Percentiles rank a stretch among this genome's conserved stretches.
phyloP scores from a whole-genome alignment of 2,797 vertebrate genomes.

The Sebastes kiyomatsui region DNA sequence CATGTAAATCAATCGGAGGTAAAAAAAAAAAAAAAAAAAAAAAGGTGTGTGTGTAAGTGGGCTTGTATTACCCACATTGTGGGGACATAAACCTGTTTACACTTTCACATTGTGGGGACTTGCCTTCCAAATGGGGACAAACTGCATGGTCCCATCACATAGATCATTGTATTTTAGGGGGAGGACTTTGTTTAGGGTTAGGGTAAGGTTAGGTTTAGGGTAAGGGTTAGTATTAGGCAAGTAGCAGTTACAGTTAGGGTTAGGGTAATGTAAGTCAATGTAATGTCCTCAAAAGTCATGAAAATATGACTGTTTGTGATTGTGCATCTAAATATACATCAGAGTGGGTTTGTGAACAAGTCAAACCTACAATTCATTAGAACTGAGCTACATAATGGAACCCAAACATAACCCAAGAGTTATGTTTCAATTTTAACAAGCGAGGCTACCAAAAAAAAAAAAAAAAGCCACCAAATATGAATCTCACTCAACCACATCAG shows the following conservation, averaged over 20 bases:
- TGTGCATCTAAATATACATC: conserved; percentile 1
- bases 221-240: no score
- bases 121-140: no score
- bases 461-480: background rate
- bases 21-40: background rate
- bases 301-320: no score
- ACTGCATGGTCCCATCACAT: no score
- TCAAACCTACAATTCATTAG: conserved; percentile 8
- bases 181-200: background rate
- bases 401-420: background rate
- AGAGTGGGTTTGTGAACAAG: conserved; percentile 1
- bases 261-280: no score
- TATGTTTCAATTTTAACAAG: background rate
- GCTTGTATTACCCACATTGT: no score
- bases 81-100: no score
- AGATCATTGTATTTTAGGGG: no score
- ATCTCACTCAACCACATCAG: conserved; percentile 14
- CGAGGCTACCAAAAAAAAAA: background rate
- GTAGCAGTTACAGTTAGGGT: no score
- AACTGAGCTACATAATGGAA: background rate
- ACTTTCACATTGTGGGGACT: no score
- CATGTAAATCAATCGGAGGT: conserved; percentile 43
- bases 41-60: background rate
- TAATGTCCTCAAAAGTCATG: no score
- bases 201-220: background rate